phyloP scores from a whole-genome alignment of 2,113 vertebrate species.

The Brachyhypopomus occidentalis region DNA sequence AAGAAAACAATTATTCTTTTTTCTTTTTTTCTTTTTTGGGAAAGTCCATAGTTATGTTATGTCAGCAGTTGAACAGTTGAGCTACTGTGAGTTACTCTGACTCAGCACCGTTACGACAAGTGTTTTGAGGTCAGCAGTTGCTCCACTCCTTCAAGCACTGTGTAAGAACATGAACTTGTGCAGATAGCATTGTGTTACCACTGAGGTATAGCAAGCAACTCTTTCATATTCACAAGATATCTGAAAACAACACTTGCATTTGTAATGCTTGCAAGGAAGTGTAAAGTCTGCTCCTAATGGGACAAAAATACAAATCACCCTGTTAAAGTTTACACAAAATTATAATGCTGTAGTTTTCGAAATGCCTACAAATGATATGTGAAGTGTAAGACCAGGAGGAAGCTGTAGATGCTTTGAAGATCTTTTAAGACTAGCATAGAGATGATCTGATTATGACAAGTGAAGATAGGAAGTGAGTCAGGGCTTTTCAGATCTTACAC shows the following conservation, averaged over 20 bases:
- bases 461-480: slow-evolving; percentile 46
- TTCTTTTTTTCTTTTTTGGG: slow-evolving; percentile 10
- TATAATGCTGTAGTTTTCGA: not conserved
- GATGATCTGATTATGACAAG: slow-evolving; percentile 1
- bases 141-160: slow-evolving; percentile 10
- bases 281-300: not conserved
- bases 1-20: slow-evolving; percentile 15
- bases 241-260: slow-evolving; percentile 2
- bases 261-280: not conserved
- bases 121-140: slow-evolving; percentile 1
- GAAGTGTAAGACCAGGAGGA: no score
- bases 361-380: not conserved
- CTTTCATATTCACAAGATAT: not conserved
- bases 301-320: not conserved
- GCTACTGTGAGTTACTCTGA: not conserved
- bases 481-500: slow-evolving; percentile 32
- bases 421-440: not conserved
- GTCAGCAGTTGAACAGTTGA: not conserved
- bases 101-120: slow-evolving; percentile 24
- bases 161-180: not conserved
- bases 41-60: slow-evolving; percentile 27
- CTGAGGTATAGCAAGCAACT: not conserved
- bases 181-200: slow-evolving; percentile 7
- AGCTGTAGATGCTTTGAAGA: not conserved
- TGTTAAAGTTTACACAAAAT: not conserved